Evolutionary conservation across 1,140 invertebrate species (phyloP).

Genomic region (Drosophila seguyi): DNA sequence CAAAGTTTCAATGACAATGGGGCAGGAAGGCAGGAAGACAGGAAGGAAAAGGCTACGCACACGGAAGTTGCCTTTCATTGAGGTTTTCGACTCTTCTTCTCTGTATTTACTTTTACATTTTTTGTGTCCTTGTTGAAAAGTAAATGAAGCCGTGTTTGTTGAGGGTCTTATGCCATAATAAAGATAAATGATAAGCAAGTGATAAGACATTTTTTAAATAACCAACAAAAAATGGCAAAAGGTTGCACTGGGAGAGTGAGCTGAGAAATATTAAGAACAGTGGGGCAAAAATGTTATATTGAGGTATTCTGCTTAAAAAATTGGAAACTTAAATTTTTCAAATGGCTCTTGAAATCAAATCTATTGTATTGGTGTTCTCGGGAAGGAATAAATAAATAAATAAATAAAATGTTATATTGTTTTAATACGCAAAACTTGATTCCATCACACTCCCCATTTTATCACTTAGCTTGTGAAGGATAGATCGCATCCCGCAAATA

Average conservation of each 20-base stretch:
- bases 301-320: background rate
- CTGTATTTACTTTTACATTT: constrained; percentile 43
- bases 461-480: constrained; percentile 2
- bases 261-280: constrained; percentile 19
- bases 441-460: constrained; percentile 6
- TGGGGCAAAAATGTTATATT: background rate
- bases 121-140: constrained; percentile 63
- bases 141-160: constrained; percentile 80
- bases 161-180: constrained; percentile 80
- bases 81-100: constrained; percentile 47
- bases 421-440: background rate
- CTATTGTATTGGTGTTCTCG: too few species aligned
- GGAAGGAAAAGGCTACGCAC: constrained; percentile 73
- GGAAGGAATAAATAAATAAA: too few species aligned
- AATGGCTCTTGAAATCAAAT: background rate
- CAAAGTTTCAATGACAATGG: constrained; percentile 77
- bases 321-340: too few species aligned
- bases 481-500: constrained; percentile 33
- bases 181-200: constrained; percentile 83
- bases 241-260: constrained; percentile 21
- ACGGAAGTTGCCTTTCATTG: constrained; percentile 78
- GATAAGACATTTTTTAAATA: constrained; percentile 73
- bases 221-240: constrained; percentile 49
- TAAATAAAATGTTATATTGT: background rate
- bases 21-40: constrained; percentile 19